Evolutionary conservation across 92 coral and sea anemone genomes (phyloP).

Genomic region (Siderastrea siderea): DNA sequence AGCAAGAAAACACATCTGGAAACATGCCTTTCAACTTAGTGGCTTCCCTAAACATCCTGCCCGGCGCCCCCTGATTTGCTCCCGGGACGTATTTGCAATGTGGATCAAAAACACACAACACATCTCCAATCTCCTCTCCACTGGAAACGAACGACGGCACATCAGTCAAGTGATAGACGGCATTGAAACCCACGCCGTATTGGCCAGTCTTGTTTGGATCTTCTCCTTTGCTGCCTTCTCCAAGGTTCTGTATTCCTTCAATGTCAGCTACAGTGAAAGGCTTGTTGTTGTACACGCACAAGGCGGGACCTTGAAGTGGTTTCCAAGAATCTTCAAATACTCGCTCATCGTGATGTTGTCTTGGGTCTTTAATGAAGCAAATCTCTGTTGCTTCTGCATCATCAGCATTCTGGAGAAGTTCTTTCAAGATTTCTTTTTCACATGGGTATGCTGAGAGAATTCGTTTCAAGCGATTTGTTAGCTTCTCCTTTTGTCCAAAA

Average conservation of each 20-base stretch:
- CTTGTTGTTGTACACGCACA: conserved; percentile 87
- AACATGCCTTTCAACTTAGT: conserved; percentile 39
- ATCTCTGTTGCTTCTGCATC: conserved; percentile 83
- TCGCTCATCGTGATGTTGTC: conserved; percentile 55
- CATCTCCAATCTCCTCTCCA: conserved; percentile 82
- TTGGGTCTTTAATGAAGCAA: conserved; percentile 83
- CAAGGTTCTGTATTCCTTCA: conserved; percentile 87
- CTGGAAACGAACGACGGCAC: conserved; percentile 85
- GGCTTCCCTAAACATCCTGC: conserved; percentile 59
- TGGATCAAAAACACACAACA: conserved; percentile 91
- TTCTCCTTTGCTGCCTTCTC: conserved; percentile 87
- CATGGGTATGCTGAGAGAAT: conserved; percentile 76
- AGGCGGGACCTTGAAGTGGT: conserved; percentile 90
- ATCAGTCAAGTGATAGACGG: conserved; percentile 92
- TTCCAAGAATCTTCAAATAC: conserved; percentile 85
- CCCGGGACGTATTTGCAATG: conserved; percentile 78
- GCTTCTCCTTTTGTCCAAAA: conserved; percentile 82
- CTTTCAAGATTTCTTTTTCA: conserved; percentile 75
- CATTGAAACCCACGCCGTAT: conserved; percentile 94
- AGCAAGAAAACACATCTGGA: conserved; percentile 81
- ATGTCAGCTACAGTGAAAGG: conserved; percentile 82
- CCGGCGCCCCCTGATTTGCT: conserved; percentile 74
- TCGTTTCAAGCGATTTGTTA: conserved; percentile 72
- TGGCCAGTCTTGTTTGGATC: conserved; percentile 97
- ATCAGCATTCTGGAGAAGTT: conserved; percentile 88